Evolutionary conservation across 2,797 vertebrate genomes (phyloP).

Genomic region (Enoplosus armatus): DNA sequence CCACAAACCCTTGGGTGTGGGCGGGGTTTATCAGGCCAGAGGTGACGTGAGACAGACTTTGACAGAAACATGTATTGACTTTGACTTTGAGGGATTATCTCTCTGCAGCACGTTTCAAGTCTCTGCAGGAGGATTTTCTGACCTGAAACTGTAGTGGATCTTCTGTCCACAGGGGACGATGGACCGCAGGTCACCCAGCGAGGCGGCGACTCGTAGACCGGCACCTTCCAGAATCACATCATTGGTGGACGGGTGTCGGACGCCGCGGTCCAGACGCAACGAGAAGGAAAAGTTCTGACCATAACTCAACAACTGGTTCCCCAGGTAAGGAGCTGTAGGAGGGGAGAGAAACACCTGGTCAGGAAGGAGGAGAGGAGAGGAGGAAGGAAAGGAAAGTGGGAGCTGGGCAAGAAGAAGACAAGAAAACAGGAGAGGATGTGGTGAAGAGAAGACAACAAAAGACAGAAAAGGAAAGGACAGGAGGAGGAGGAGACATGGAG

Average conservation of each 20-base stretch:
- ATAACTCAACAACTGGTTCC: slow-evolving; percentile 93
- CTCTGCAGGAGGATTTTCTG: slow-evolving; percentile 8
- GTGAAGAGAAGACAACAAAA: not conserved
- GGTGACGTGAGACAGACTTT: not conserved
- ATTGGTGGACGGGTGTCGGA: slow-evolving; percentile 84
- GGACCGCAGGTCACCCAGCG: slow-evolving; percentile 86
- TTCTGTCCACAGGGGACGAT: slow-evolving; percentile 89
- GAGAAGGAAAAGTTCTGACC: slow-evolving; percentile 91
- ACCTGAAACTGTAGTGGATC: slow-evolving; percentile 91
- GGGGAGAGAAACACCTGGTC: slow-evolving; percentile 34
- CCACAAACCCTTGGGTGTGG: too few species aligned
- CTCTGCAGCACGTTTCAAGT: not conserved
- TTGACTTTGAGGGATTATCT: not conserved
- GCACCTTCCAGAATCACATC: slow-evolving; percentile 92
- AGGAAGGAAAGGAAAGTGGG: too few species aligned
- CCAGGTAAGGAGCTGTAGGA: slow-evolving; percentile 87
- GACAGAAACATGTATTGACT: too few species aligned
- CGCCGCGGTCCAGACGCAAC: slow-evolving; percentile 91
- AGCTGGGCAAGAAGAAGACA: too few species aligned
- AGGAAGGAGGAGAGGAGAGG: not conserved
- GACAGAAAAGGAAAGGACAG: not conserved
- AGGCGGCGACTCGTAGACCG: slow-evolving; percentile 85
- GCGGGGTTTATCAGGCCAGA: too few species aligned
- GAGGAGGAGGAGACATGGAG: too few species aligned
- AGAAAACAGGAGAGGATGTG: not conserved